Base-by-base conservation (phyloP, 2,888 invertebrate species). In the Theodoxus fluviatilis region DNA sequence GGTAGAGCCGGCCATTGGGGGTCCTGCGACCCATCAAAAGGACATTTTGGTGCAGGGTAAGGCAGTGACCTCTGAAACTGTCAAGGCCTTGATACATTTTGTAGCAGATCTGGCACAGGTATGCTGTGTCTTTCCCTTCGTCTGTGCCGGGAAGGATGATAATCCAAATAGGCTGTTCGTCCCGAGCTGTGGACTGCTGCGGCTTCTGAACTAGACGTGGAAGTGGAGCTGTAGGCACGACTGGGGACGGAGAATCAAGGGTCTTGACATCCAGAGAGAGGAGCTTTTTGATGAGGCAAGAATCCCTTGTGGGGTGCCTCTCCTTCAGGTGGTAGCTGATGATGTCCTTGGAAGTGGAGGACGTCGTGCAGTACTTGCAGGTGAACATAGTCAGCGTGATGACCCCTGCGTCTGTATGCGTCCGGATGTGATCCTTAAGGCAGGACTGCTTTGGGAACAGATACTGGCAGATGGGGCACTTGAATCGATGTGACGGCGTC, bases 251-350 rank as follows among this genome's bases (percentile, higher is more conserved):
- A n/a, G n/a, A n/a, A n/a, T n/a, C n/a, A n/a, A n/a, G n/a, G n/a
- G n/a, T n/a, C n/a, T n/a, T n/a, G n/a, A n/a, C n/a, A n/a, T n/a
- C n/a, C n/a, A n/a, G n/a, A n/a, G n/a, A n/a, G n/a, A n/a, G n/a
- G n/a, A 73, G 75, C 43, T 75, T 74, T 59, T 74, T 75, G 33
- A 76, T 75, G 38, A 76, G 67, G 7, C 73, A 73, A 33, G 78
- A 71, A n/a, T 74, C 70, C 57, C 76, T 79, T 12, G 75, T 76
- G 25, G 74, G 72, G 65, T 79, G 79, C 37, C 76, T 75, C 40
- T 76, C 75, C 66, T 67, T 68, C 31, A 79, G 67, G 43, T 79
- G 79, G 9, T 73, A 74, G 31, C 73, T 74, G 15, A 79, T 71
- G 18, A 76, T 63, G n/a, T 74, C 72, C 57, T 74, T 69, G 22